Evolutionary conservation across 2,113 vertebrate species (phyloP), one percentile per base, ranked within the genome.

Genomic region (Ranitomeya imitator): DNA sequence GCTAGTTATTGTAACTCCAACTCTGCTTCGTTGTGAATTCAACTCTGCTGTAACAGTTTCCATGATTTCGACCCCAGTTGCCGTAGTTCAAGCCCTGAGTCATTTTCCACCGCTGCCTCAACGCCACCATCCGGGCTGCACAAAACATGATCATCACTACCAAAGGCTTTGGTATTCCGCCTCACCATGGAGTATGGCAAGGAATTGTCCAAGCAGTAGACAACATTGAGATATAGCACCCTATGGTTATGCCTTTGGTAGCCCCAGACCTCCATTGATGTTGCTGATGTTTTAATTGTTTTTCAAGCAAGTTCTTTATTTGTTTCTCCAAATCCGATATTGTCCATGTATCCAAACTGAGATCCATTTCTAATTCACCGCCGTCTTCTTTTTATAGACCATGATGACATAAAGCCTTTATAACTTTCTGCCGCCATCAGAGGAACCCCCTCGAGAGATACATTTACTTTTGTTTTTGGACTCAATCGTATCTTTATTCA

Each of bases 401-500:
- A 23, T n/a, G 57, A 54, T 69, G 67, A 80, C 77, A 57, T 81
- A 52, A 87, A 80, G 21, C 77, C 26, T n/a, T 71, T 86, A 61
- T 37, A 71, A 80, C 37, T 12, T 31, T 12, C 23, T 54, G 78
- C 18, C 31, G 79, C 65, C 77, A 80, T 37, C 23, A 23, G 55
- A 19, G 63, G 31, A 87, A 60, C 78, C 86, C 83, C 31, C 45
- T 10, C 54, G 52, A 57, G 78, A 73, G 26, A 54, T 57, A n/a
- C 13, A 61, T 37, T 37, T 15, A 79, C 81, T 71, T 31, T 63
- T 69, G 79, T 87, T 80, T 81, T 73, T 81, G 73, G 85, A 81
- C 11, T 67, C 45, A 81, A 71, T 59, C 8, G 60, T 82, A 69
- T 81, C 78, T 78, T 71, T 87, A 81, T 87, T 87, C 86, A 87